These are phyloP conservation scores for Candidula unifasciata DNA, from an alignment of 2,888 invertebrate genomes.

Conservation along the genomic window DNA sequence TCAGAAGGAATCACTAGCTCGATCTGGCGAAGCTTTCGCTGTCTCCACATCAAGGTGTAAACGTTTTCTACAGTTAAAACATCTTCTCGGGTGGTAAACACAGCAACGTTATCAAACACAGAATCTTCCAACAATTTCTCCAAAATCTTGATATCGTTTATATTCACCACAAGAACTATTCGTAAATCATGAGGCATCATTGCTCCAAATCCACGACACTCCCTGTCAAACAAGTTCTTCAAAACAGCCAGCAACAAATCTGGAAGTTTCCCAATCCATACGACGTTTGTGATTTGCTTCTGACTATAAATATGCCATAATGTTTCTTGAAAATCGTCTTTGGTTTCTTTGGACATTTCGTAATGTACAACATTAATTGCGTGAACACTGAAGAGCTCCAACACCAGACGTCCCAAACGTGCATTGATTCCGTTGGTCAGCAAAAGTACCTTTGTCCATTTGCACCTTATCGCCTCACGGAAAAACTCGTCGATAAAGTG, in stretches of 20 bases:
- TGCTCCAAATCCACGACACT: neutral
- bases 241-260: neutral
- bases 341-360: neutral
- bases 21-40: neutral
- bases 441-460: neutral
- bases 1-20: neutral
- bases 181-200: neutral
- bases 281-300: neutral
- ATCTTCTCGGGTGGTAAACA: neutral
- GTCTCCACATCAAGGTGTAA: neutral
- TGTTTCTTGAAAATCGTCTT: neutral
- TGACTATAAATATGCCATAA: neutral
- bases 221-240: neutral
- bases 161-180: neutral
- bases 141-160: neutral
- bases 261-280: neutral
- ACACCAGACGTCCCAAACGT: neutral
- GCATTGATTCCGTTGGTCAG: neutral
- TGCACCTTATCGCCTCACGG: neutral
- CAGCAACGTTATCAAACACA: neutral
- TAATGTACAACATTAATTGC: neutral
- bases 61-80: neutral
- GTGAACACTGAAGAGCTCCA: neutral
- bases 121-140: neutral
- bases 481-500: neutral